Base-by-base conservation (phyloP, 2,113 vertebrate genomes). In the Brachyistius frenatus region DNA sequence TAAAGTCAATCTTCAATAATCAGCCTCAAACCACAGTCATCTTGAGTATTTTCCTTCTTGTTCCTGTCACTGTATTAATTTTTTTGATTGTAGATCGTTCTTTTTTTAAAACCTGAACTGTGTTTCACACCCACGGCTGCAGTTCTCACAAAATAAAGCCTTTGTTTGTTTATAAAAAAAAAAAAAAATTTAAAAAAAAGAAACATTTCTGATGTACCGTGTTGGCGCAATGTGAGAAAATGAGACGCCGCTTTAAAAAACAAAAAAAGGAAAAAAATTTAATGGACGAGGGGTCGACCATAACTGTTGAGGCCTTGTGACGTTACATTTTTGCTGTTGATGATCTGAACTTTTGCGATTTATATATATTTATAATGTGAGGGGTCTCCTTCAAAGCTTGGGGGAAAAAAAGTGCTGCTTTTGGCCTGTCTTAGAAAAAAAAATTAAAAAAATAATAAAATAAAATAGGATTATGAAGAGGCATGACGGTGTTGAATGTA, bases 281-380 rank as follows among this genome's bases (percentile, higher is more conserved):
- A 89, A 87, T 7, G 31, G 61, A 66, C 14, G 41, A 70, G 50
- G 49, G 36, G 41, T 75, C 11, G 33, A 23, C 62, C 32, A 2
- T 69, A 31, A 54, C 52, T 15, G 4, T 39, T 10, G 32, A 71
- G n/a, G 13, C 1, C 2, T 60, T 66, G 39, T 52, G 32, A 39
- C 0, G 30, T 68, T 13, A 8, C n/a, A 2, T 44, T 47, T 46
- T 76, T 74, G 75, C 63, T 36, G 71, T 77, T 57, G 58, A 56
- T 69, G 16, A 23, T 71, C 36, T 64, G 53, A 64, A 37, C 23
- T 14, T 63, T 63, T 65, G 44, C 41, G 61, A 65, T 80, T 74
- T 86, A 73, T 80, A 70, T 41, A 0, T 83, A 80, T 86, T 87
- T 84, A 79, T 86, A 76, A 68, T 0, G 31, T 36, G 65, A 80